Conservation (phyloP, 1,140 invertebrate species). For the Micrasema longulum region DNA sequence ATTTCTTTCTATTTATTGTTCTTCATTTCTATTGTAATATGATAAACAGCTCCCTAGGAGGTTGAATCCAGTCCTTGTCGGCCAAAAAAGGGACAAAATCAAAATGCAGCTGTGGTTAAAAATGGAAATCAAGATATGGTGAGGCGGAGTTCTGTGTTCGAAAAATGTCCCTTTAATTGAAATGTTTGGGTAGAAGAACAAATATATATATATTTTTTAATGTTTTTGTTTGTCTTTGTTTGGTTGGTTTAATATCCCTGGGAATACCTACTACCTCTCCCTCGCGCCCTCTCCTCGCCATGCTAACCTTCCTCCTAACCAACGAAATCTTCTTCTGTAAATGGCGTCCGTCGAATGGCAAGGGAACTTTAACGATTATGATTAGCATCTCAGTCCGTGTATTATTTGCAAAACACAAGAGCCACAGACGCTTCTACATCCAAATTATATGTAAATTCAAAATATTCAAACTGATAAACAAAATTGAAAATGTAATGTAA, state of each 20-base stretch:
- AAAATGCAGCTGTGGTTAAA: too few relatives aligned
- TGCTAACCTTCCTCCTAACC: background rate
- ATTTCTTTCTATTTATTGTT: too few relatives aligned
- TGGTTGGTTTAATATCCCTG: background rate
- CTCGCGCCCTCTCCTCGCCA: constrained; percentile 10
- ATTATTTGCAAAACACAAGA: constrained; percentile 33
- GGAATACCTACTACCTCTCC: background rate
- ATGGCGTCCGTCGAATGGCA: constrained; percentile 49
- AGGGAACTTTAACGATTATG: constrained; percentile 55
- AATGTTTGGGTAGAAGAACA: too few relatives aligned
- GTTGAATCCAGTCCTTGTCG: too few relatives aligned
- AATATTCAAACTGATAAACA: background rate
- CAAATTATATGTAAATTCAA: background rate
- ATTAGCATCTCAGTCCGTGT: constrained; percentile 53
- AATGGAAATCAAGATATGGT: too few relatives aligned
- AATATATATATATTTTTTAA: too few relatives aligned
- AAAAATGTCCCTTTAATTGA: too few relatives aligned
- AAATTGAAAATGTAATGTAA: background rate
- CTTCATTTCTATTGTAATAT: too few relatives aligned
- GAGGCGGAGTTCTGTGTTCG: too few relatives aligned
- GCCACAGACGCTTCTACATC: background rate
- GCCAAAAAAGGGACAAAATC: too few relatives aligned
- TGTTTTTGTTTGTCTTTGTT: too few relatives aligned
- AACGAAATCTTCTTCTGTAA: constrained; percentile 40
- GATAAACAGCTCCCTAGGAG: too few relatives aligned